Evolutionary conservation across 2,797 vertebrate genomes (phyloP).

Genomic region (Lepus townsendii): DNA sequence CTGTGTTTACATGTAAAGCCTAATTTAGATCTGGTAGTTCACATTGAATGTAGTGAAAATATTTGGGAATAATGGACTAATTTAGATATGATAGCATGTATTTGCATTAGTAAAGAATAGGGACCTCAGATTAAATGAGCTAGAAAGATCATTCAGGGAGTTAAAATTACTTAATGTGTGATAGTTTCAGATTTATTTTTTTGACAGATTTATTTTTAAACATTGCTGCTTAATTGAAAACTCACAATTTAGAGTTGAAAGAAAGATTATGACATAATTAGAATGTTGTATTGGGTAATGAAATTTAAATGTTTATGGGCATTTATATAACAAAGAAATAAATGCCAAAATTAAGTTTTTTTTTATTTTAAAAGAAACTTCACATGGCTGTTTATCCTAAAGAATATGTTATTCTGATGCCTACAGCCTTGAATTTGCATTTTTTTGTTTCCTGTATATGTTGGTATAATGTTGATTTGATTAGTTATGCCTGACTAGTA

Average conservation of each 20-base stretch:
- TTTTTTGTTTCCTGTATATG: conserved; percentile 83
- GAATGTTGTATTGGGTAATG: conserved; percentile 11
- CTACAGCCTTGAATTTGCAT: conserved; percentile 82
- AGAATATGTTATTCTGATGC: conserved; percentile 50
- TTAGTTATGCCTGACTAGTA: conserved; percentile 95
- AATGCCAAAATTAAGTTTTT: conserved; percentile 41
- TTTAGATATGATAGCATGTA: conserved; percentile 45
- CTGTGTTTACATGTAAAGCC: conserved; percentile 61
- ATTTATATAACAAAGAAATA: background rate
- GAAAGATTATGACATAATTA: conserved; percentile 59
- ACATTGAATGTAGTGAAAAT: conserved; percentile 59
- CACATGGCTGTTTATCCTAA: conserved; percentile 42
- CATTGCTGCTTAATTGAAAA: background rate
- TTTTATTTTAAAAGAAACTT: conserved; percentile 65
- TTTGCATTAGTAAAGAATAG: conserved; percentile 41
- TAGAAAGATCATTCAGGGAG: conserved; percentile 36
- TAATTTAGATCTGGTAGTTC: conserved; percentile 60
- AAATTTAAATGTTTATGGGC: background rate
- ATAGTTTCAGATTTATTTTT: conserved; percentile 39
- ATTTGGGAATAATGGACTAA: conserved; percentile 6
- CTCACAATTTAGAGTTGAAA: conserved; percentile 36
- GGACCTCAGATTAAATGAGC: conserved; percentile 51
- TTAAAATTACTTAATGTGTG: conserved; percentile 49
- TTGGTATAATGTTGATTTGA: conserved; percentile 89
- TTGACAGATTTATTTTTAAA: background rate